Conservation (phyloP, 2,888 invertebrate genomes). For the Lasioglossum malachurum region DNA sequence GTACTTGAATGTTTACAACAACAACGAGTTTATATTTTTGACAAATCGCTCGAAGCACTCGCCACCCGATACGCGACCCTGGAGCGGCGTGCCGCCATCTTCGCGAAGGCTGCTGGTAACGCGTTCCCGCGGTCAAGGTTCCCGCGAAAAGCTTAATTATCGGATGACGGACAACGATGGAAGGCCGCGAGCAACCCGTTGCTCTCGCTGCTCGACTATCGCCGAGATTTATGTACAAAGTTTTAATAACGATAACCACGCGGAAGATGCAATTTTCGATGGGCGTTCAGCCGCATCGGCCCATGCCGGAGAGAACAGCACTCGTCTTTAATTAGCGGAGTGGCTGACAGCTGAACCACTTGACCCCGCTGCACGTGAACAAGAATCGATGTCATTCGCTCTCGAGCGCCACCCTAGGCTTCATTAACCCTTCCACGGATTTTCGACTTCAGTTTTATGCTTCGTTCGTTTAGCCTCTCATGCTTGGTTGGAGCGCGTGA, state of each 20-base stretch:
- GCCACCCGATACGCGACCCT: neutral
- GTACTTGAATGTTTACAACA: too few species aligned
- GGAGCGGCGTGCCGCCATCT: neutral
- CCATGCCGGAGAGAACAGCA: conserved; percentile 18
- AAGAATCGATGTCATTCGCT: conserved; percentile 54
- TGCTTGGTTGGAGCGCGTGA: neutral
- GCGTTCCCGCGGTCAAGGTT: conserved; percentile 10
- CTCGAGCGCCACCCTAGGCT: conserved; percentile 31
- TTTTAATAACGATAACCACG: conserved; percentile 31
- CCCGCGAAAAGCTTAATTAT: conserved; percentile 45
- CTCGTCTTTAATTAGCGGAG: conserved; percentile 55
- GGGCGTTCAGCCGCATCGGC: conserved; percentile 32
- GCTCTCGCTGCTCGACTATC: neutral
- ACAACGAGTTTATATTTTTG: too few species aligned
- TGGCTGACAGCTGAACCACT: conserved; percentile 47
- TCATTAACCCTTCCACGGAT: conserved; percentile 35
- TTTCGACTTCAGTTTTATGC: neutral
- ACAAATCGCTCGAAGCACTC: too few species aligned
- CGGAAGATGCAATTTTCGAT: conserved; percentile 38
- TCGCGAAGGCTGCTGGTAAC: neutral
- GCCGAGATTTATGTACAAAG: conserved; percentile 29
- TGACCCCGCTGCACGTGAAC: conserved; percentile 52
- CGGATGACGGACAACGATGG: conserved; percentile 1
- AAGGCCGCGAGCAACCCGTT: neutral
- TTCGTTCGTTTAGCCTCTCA: neutral